phyloP scores from a whole-genome alignment of 2,113 vertebrate genomes.

The Megaptera novaeangliae region DNA sequence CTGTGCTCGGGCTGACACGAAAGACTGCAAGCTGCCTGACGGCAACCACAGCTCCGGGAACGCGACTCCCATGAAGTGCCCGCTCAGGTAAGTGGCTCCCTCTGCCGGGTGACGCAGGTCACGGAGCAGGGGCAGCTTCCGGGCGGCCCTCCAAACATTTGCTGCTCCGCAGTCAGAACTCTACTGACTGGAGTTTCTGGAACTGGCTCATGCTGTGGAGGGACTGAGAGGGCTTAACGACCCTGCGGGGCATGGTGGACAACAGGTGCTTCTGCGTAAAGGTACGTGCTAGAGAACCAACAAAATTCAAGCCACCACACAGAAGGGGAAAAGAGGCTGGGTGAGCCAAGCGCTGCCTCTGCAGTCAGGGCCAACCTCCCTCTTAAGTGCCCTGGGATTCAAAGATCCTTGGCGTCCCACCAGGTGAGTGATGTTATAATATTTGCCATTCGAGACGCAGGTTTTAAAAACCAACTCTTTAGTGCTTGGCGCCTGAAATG shows the following conservation, averaged over 20 bases:
- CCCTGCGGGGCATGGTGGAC: neutral
- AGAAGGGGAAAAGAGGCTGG: neutral
- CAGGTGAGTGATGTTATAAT: neutral
- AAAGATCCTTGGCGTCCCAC: neutral
- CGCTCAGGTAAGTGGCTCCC: conserved; percentile 46
- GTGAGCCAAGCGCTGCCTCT: neutral
- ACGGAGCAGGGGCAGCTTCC: neutral
- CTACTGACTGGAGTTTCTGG: neutral
- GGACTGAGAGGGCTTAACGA: neutral
- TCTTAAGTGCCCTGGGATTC: neutral
- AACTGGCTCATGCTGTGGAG: neutral
- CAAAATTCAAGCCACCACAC: neutral
- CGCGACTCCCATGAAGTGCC: neutral
- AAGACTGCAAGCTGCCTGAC: neutral
- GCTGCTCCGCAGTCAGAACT: neutral
- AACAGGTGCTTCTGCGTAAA: neutral
- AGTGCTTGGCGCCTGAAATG: neutral
- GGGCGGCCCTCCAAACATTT: neutral
- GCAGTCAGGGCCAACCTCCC: neutral
- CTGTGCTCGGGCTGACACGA: neutral
- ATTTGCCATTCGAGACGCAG: neutral
- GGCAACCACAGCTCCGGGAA: neutral
- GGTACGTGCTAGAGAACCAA: neutral
- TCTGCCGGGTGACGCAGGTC: neutral
- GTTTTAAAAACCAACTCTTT: neutral